A percentile compares a stretch with the other conserved stretches of the same genome.
Evolutionary conservation across 2,797 vertebrate genomes (phyloP).

Genomic region (Florisuga fusca): DNA sequence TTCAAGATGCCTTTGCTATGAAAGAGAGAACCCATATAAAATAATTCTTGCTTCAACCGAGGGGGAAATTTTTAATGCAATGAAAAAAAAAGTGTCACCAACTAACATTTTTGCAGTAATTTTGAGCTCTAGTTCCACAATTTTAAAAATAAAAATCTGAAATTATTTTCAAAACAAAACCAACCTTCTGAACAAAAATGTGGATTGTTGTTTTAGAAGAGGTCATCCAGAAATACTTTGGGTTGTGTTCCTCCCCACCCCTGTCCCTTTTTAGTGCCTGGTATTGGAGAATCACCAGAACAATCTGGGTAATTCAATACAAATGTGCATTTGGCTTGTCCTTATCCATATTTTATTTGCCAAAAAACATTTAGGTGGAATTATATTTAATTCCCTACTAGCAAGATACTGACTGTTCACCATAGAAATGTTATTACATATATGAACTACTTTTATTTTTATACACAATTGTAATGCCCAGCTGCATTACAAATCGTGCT

Average conservation of each 20-base stretch:
- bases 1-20: not conserved
- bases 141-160: not conserved
- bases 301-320: not conserved
- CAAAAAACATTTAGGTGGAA: not conserved
- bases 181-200: not conserved
- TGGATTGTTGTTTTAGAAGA: not conserved
- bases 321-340: not conserved
- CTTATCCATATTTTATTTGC: not conserved
- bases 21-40: not conserved
- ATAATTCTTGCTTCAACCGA: not conserved
- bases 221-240: not conserved
- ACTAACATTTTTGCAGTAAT: not conserved
- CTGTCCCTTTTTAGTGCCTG: not conserved
- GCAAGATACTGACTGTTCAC: not conserved
- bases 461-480: not conserved
- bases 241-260: rapidly evolving
- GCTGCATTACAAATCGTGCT: not conserved
- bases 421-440: not conserved
- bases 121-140: not conserved
- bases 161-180: not conserved
- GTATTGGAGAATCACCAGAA: not conserved
- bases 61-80: not conserved
- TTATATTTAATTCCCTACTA: not conserved
- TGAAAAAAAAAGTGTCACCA: not conserved
- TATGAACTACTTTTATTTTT: not conserved